These are phyloP conservation scores for Nibea albiflora DNA, from an alignment of 2,113 vertebrate genomes.

Conservation along the genomic window DNA sequence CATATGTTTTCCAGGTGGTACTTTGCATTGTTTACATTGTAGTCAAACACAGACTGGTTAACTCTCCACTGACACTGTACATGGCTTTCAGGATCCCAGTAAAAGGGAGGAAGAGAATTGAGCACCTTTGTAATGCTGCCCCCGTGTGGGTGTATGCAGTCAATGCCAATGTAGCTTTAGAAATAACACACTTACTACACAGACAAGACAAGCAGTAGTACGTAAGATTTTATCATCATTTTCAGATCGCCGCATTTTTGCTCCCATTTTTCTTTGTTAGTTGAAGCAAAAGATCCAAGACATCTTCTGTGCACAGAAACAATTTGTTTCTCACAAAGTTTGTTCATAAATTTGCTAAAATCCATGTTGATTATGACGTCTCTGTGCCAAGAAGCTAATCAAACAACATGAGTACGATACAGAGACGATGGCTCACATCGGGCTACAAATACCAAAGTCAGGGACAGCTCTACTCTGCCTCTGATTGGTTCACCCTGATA, in stretches of 20 bases:
- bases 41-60: background rate
- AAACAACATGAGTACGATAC: too few species aligned
- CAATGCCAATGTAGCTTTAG: background rate
- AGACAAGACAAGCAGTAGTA: background rate
- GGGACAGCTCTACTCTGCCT: background rate
- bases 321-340: too few species aligned
- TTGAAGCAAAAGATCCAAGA: too few species aligned
- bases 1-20: slow-evolving; percentile 3
- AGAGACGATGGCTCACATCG: too few species aligned
- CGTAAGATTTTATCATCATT: background rate
- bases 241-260: background rate
- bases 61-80: background rate
- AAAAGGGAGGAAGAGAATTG: background rate
- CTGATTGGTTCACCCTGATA: too few species aligned
- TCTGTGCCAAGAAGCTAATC: too few species aligned
- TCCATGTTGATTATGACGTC: too few species aligned
- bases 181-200: background rate
- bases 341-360: too few species aligned
- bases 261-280: too few species aligned
- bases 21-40: background rate
- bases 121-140: slow-evolving; percentile 66
- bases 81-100: background rate
- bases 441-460: too few species aligned
- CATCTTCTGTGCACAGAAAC: too few species aligned
- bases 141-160: slow-evolving; percentile 69